These are phyloP conservation scores for Labia minor DNA, from an alignment of 2,888 invertebrate species.

Conservation along the genomic window DNA sequence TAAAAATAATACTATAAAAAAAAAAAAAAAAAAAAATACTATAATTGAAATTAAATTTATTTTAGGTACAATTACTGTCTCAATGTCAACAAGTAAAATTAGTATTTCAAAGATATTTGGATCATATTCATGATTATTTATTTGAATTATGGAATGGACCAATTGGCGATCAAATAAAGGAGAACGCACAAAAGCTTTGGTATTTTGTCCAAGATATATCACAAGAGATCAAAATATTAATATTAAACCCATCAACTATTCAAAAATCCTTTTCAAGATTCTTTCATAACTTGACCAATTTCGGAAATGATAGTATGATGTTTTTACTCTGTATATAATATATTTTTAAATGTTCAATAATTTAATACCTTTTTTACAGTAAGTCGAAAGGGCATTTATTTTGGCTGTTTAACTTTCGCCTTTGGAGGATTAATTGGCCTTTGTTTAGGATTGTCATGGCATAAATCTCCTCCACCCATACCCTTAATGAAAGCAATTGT, in stretches of 20 bases:
- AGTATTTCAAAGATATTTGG: slow-evolving; percentile 26
- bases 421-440: slow-evolving; percentile 35
- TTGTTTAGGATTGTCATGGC: slow-evolving; percentile 32
- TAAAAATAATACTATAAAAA: too few relatives aligned
- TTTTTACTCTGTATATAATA: too few relatives aligned
- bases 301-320: slow-evolving; percentile 27
- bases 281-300: slow-evolving; percentile 24
- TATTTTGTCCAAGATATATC: slow-evolving; percentile 23
- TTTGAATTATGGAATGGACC: slow-evolving; percentile 26
- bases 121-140: slow-evolving; percentile 25
- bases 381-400: slow-evolving; percentile 32
- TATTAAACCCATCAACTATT: slow-evolving; percentile 24
- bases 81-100: slow-evolving; percentile 27
- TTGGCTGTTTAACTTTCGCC: slow-evolving; percentile 35
- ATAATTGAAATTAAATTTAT: too few relatives aligned
- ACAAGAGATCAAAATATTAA: slow-evolving; percentile 23
- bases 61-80: slow-evolving; percentile 28
- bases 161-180: slow-evolving; percentile 25
- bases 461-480: slow-evolving; percentile 28
- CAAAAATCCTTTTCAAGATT: slow-evolving; percentile 25
- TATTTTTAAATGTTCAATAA: not conserved
- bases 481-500: slow-evolving; percentile 37
- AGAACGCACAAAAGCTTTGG: slow-evolving; percentile 24
- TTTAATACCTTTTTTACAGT: slow-evolving; percentile 28
- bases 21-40: too few relatives aligned